phyloP scores from a whole-genome alignment of 1,140 invertebrate species.

The Zaprionus davidi region DNA sequence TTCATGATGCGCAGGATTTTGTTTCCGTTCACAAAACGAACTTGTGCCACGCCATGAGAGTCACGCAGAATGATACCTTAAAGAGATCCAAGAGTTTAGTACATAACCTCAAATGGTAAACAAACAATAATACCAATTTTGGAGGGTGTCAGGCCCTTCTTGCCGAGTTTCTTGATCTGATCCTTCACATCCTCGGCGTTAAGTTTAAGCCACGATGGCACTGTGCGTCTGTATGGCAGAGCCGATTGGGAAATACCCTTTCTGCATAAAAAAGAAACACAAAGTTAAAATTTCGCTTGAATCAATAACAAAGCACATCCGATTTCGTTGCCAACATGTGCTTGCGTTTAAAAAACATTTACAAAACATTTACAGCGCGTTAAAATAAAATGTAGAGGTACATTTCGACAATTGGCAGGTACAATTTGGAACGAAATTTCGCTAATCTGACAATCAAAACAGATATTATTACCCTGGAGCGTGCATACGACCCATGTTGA shows the following conservation, averaged over 20 bases:
- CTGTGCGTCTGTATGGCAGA: conserved; percentile 98
- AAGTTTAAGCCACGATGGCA: conserved; percentile 99
- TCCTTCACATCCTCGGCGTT: conserved; percentile 99
- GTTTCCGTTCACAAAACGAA: conserved; percentile 97
- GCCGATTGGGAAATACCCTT: conserved; percentile 99
- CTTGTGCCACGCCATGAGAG: conserved; percentile 99
- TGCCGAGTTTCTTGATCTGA: conserved; percentile 98
- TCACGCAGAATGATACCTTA: conserved; percentile 98
- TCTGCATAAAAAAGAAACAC: conserved; percentile 87
- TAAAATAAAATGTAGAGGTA: neutral
- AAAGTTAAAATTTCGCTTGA: conserved; percentile 9
- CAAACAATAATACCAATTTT: conserved; percentile 93
- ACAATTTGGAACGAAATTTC: conserved; percentile 35
- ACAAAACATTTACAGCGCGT: neutral
- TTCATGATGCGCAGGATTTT: conserved; percentile 99
- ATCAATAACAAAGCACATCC: conserved; percentile 5
- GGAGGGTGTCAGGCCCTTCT: conserved; percentile 99
- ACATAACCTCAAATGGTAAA: conserved; percentile 86
- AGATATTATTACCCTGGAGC: conserved; percentile 62
- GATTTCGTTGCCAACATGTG: conserved; percentile 68
- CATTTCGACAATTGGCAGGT: conserved; percentile 3
- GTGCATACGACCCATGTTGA: conserved; percentile 79
- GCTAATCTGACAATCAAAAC: conserved; percentile 22
- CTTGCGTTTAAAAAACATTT: conserved; percentile 30
- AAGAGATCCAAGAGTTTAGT: conserved; percentile 89